Evolutionary conservation across 2,113 vertebrate species (phyloP), one percentile per base, ranked within the genome.

Genomic region (Bagarius yarrelli): DNA sequence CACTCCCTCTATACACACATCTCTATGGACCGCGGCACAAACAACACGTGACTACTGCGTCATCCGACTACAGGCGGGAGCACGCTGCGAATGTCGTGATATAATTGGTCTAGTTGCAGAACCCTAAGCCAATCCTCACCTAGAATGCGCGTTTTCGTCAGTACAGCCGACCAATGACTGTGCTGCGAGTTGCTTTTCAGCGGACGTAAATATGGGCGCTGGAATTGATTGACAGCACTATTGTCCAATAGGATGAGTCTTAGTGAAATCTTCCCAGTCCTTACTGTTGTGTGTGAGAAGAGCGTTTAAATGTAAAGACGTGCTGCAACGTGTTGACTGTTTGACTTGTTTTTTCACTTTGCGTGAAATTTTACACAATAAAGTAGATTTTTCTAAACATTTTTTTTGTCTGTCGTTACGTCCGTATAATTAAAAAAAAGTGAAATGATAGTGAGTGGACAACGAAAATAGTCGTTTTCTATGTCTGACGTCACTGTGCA

Each of bases 1-100:
- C 85, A 84, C 90, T 88, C 84, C 87, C 87, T 87, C 88, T 87
- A 89, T 89, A 91, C 92, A 91, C 92, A 90, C 90, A 91, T 90
- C 90, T 92, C 92, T 87, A 88, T 85, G 87, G 91, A 90, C 89
- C 90, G 82, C 87, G 91, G 94, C 95, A 94, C 95, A 95, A 95
- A 95, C 95, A 95, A 94, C 94, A 95, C 93, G 91, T 95, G 94
- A 95, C 91, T 83, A 75, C 57, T 79, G 86, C 91, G 91, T 94
- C 92, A 93, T 84, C 56, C 23, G 15, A 11, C 21, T 72, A 52
- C 32, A 85, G 90, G 88, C 52, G 89, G 88, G 70, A 81, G 82
- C 56, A 83, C 77, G 57, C 15, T 4, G 4, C 57, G 18, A 30
- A 0, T 25, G 1, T 0, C 32, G 47, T 2, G 0, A 23, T n/a